Percentiles rank a stretch among this genome's conserved stretches.
These are phyloP conservation scores for Athalia rosae DNA, from an alignment of 2,888 invertebrate genomes.

Conservation along the genomic window DNA sequence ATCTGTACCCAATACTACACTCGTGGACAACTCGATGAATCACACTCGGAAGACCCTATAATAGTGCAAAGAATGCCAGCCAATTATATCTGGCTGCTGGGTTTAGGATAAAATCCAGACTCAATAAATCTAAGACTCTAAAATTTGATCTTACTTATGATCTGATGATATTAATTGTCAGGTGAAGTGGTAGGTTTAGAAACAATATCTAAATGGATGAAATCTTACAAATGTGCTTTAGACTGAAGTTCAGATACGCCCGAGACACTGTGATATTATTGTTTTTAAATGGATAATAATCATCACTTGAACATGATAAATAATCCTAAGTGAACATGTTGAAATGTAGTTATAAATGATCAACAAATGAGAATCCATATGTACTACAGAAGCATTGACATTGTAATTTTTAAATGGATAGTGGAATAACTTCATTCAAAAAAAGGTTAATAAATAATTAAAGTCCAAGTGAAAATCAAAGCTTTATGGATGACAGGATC, in stretches of 20 bases:
- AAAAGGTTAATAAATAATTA: slow-evolving; percentile 53
- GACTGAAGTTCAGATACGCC: slow-evolving; percentile 60
- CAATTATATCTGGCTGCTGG: slow-evolving; percentile 66
- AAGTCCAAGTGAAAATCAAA: slow-evolving; percentile 63
- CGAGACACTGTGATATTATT: slow-evolving; percentile 65
- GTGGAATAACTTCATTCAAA: slow-evolving; percentile 52
- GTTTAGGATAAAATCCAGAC: slow-evolving; percentile 61
- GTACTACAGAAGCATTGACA: slow-evolving; percentile 62
- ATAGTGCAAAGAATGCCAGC: slow-evolving; percentile 62
- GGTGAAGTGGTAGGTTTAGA: slow-evolving; percentile 9
- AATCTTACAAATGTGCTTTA: slow-evolving; percentile 62
- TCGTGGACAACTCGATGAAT: slow-evolving; percentile 9
- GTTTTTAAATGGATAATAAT: slow-evolving; percentile 68
- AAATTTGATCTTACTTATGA: slow-evolving; percentile 1
- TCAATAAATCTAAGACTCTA: slow-evolving; percentile 31
- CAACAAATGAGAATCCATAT: slow-evolving; percentile 59
- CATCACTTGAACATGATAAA: slow-evolving; percentile 14
- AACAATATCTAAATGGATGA: slow-evolving; percentile 65
- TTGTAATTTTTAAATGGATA: slow-evolving; percentile 69
- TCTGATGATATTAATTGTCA: slow-evolving; percentile 16
- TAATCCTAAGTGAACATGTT: background rate
- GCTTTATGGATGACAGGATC: slow-evolving; percentile 73
- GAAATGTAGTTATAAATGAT: slow-evolving; percentile 56
- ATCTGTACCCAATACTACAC: background rate
- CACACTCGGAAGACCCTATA: slow-evolving; percentile 37